Percentiles rank a stretch among this genome's conserved stretches.
These are phyloP conservation scores for Coleophora deauratella DNA, from an alignment of 2,888 invertebrate species.

Conservation along the genomic window DNA sequence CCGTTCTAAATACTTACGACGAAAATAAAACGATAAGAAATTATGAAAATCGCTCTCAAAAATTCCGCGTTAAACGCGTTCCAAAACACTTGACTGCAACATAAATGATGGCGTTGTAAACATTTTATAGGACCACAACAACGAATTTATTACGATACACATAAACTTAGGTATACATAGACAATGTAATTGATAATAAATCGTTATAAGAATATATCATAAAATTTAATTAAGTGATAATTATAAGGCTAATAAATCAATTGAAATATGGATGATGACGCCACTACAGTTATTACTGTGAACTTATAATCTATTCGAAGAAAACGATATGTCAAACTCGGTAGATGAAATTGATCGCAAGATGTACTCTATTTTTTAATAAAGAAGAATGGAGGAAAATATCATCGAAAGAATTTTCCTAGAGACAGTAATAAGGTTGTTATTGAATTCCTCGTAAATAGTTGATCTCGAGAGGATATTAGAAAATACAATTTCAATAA, in stretches of 20 bases:
- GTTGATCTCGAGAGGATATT: too few species aligned
- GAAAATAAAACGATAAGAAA: not conserved
- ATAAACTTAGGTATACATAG: slow-evolving; percentile 4
- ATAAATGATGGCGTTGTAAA: slow-evolving; percentile 4
- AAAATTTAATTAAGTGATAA: slow-evolving; percentile 47
- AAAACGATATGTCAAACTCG: too few species aligned
- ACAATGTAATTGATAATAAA: slow-evolving; percentile 19
- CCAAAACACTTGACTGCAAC: not conserved
- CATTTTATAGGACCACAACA: slow-evolving; percentile 4
- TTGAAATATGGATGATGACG: slow-evolving; percentile 26
- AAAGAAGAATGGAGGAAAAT: not conserved
- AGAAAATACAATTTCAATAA: too few species aligned
- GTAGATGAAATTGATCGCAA: too few species aligned
- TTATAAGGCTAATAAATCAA: slow-evolving; percentile 39
- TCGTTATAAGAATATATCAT: slow-evolving; percentile 32
- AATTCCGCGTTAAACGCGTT: slow-evolving; percentile 1
- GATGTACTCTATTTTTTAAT: too few species aligned
- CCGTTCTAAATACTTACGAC: not conserved
- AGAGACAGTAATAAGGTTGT: too few species aligned
- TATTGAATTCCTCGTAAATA: too few species aligned
- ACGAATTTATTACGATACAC: slow-evolving; percentile 4
- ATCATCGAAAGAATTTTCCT: not conserved
- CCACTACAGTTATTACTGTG: not conserved
- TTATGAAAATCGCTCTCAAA: not conserved
- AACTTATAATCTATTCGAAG: too few species aligned